These are phyloP conservation scores for Habroteleia sp. DNA, from an alignment of 2,888 invertebrate genomes.

Conservation along the genomic window DNA sequence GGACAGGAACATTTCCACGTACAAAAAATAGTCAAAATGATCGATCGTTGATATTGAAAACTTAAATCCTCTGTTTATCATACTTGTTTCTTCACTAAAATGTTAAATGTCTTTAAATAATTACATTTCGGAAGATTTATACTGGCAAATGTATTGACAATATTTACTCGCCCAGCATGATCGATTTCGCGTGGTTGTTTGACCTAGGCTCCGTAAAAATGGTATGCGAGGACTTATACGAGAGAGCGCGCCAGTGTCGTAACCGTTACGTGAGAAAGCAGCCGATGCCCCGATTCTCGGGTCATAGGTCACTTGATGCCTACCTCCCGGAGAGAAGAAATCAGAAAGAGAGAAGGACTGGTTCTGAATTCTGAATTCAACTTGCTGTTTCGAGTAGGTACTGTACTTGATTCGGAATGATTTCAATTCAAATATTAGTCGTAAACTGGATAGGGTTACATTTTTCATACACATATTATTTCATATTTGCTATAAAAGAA, in stretches of 20 bases:
- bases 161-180: slow-evolving; percentile 48
- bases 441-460: slow-evolving; percentile 42
- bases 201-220: slow-evolving; percentile 61
- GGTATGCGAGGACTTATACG: slow-evolving; percentile 46
- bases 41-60: slow-evolving; percentile 36
- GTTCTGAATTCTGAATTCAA: slow-evolving; percentile 72
- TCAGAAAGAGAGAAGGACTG: too few relatives aligned
- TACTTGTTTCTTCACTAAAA: slow-evolving; percentile 12
- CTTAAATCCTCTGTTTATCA: slow-evolving; percentile 26
- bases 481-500: slow-evolving; percentile 13
- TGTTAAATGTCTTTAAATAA: slow-evolving; percentile 40
- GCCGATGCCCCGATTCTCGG: slow-evolving; percentile 77
- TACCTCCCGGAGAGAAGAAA: slow-evolving; percentile 73
- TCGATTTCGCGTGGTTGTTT: slow-evolving; percentile 49
- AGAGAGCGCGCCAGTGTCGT: slow-evolving; percentile 67
- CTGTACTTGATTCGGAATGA: slow-evolving; percentile 44
- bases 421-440: slow-evolving; percentile 60
- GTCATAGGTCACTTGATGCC: slow-evolving; percentile 76
- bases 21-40: slow-evolving; percentile 13
- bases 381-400: slow-evolving; percentile 35
- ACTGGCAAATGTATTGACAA: slow-evolving; percentile 35
- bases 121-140: slow-evolving; percentile 37
- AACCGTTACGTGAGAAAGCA: slow-evolving; percentile 79
- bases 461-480: slow-evolving; percentile 19
- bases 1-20: slow-evolving; percentile 16